These are phyloP conservation scores for Acromyrmex heyeri DNA, from an alignment of 1,140 invertebrate species.

Conservation along the genomic window DNA sequence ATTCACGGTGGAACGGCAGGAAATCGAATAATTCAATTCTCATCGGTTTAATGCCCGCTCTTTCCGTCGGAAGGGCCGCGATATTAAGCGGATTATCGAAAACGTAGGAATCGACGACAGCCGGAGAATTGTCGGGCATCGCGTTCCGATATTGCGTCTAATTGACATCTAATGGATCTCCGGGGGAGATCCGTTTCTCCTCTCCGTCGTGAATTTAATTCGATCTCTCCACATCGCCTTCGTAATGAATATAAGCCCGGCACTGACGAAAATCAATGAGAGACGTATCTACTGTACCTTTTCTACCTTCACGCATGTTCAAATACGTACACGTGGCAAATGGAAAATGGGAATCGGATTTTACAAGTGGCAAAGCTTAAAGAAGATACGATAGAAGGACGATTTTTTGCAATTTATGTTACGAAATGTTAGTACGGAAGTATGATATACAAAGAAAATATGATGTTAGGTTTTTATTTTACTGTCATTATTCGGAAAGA, in stretches of 20 bases:
- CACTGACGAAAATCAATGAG: constrained; percentile 51
- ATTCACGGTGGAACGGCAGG: constrained; percentile 57
- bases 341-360: constrained; percentile 3
- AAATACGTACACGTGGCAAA: background rate
- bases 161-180: constrained; percentile 71
- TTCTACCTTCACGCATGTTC: background rate
- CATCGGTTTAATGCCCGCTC: constrained; percentile 72
- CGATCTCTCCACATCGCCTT: background rate
- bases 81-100: constrained; percentile 78
- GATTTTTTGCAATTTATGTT: background rate
- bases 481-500: background rate
- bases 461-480: background rate
- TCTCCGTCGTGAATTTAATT: constrained; percentile 57
- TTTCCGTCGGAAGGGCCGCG: constrained; percentile 46
- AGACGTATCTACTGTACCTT: background rate
- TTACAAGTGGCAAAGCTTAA: background rate
- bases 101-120: constrained; percentile 66
- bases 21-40: constrained; percentile 77
- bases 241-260: constrained; percentile 44
- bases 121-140: constrained; percentile 65
- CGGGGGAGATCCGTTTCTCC: constrained; percentile 36
- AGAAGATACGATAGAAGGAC: background rate
- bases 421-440: background rate
- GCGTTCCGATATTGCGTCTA: constrained; percentile 67
- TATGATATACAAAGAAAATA: background rate